These are phyloP conservation scores for Peromyscus maniculatus DNA, from an alignment of 2,113 vertebrate genomes.

Conservation along the genomic window DNA sequence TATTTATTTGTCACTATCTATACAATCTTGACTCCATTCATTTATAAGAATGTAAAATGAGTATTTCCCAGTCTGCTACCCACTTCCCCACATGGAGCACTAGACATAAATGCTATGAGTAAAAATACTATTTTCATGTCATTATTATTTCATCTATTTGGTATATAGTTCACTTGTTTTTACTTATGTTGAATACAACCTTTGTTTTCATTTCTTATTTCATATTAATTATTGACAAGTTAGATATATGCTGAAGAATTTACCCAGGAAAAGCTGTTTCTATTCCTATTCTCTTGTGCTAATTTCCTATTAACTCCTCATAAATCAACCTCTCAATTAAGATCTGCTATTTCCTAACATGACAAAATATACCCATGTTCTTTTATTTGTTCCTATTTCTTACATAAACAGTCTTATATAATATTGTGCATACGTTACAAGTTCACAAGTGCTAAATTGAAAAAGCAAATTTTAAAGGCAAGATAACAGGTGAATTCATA, in stretches of 20 bases:
- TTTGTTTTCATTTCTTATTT: background rate
- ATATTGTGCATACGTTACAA: background rate
- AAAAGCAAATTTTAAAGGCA: background rate
- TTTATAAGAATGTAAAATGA: background rate
- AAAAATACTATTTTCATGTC: background rate
- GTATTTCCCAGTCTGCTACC: background rate
- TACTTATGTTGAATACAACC: background rate
- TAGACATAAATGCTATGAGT: background rate
- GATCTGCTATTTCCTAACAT: background rate
- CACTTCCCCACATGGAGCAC: background rate
- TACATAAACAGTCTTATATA: background rate
- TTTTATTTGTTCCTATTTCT: background rate
- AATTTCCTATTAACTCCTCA: background rate
- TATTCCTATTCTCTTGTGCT: background rate
- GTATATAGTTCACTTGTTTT: background rate
- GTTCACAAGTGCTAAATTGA: background rate
- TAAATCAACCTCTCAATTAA: conserved; percentile 4
- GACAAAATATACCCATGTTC: background rate
- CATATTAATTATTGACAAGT: background rate
- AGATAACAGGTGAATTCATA: background rate
- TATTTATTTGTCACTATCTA: background rate
- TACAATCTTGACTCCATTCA: background rate
- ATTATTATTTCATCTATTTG: background rate
- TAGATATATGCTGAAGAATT: background rate
- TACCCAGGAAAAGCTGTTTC: background rate